These are phyloP conservation scores for Etia nguti DNA, from an alignment of 2,113 vertebrate species.

Conservation along the genomic window DNA sequence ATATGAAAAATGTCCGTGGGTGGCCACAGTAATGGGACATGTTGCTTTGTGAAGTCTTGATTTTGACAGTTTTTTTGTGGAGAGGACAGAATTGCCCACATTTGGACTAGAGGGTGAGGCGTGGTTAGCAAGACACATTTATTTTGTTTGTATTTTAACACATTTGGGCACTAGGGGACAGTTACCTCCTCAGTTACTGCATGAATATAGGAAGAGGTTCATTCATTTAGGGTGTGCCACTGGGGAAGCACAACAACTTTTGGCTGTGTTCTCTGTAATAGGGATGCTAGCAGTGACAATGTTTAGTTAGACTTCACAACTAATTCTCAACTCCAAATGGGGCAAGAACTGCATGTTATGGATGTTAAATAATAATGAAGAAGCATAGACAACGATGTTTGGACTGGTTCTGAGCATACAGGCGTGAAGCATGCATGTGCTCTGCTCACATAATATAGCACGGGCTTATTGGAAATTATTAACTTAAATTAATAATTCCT, in stretches of 20 bases:
- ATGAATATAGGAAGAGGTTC: background rate
- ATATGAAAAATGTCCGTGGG: background rate
- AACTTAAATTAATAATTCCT: too few species aligned
- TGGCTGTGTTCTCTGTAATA: too few species aligned
- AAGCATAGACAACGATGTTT: background rate
- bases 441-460: too few species aligned
- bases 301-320: background rate
- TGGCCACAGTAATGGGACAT: background rate
- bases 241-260: background rate
- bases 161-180: background rate
- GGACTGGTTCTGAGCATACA: background rate
- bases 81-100: background rate
- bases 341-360: background rate
- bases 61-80: background rate
- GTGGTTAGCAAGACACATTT: background rate
- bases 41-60: background rate
- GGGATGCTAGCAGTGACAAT: background rate
- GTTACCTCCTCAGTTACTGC: background rate
- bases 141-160: background rate
- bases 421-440: background rate
- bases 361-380: background rate
- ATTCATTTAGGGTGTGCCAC: background rate
- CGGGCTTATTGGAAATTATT: too few species aligned
- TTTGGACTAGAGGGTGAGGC: background rate
- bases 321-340: background rate